These are phyloP conservation scores for Drosophila malerkotliana DNA, from an alignment of 1,140 invertebrate species.

Conservation along the genomic window DNA sequence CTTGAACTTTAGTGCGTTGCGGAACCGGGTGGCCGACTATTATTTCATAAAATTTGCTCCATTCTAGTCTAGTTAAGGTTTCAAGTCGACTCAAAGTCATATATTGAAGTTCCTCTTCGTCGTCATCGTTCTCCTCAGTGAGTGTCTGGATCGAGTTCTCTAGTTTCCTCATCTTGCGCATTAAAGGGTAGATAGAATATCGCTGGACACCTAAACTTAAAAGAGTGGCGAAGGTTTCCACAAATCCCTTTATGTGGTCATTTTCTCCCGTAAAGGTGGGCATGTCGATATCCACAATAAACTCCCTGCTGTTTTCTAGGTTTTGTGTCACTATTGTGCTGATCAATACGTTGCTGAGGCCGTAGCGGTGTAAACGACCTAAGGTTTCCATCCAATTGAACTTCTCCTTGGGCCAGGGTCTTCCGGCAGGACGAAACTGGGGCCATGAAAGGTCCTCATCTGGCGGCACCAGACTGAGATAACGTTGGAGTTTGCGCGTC, in stretches of 20 bases:
- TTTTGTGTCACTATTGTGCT: background rate
- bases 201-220: background rate
- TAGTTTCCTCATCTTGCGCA: conserved; percentile 10
- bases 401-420: conserved; percentile 28
- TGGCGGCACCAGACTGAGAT: conserved; percentile 41
- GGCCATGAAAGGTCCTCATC: conserved; percentile 48
- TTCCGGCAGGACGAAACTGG: conserved; percentile 1
- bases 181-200: rapidly evolving
- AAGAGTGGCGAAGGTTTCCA: conserved; percentile 1
- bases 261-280: conserved; percentile 22
- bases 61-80: conserved; percentile 11
- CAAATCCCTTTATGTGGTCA: background rate
- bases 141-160: conserved; percentile 19
- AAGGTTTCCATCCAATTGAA: conserved; percentile 70
- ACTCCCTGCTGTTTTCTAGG: conserved; percentile 21
- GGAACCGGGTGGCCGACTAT: conserved; percentile 26
- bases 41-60: conserved; percentile 40
- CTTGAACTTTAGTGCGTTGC: conserved; percentile 2
- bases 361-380: conserved; percentile 53
- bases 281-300: conserved; percentile 29
- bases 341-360: conserved; percentile 56
- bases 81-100: conserved; percentile 30
- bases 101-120: background rate
- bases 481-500: conserved; percentile 7
- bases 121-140: background rate